A percentile compares a stretch with the other conserved stretches of the same genome.
Conservation (phyloP, 1,140 invertebrate genomes). For the Brachionus angularis region DNA sequence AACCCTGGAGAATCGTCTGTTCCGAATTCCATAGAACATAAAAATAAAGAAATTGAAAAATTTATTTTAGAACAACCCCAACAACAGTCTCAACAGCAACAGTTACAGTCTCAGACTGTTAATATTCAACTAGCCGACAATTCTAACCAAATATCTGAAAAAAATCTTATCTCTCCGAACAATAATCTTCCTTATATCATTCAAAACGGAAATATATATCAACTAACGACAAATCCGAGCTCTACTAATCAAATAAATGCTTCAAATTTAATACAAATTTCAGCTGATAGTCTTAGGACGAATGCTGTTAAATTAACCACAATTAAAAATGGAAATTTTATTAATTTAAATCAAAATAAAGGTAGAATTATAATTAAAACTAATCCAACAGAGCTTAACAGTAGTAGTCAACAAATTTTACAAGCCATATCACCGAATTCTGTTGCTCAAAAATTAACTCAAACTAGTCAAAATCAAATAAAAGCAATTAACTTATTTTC, state of each 20-base stretch:
- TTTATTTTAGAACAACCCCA: neutral
- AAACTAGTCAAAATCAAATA: constrained; percentile 3
- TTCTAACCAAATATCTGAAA: neutral
- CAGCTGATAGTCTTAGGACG: neutral
- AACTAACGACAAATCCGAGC: neutral
- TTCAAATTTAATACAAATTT: constrained; percentile 31
- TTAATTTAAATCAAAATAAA: constrained; percentile 20
- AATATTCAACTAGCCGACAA: neutral
- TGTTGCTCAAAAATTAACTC: neutral
- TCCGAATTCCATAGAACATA: neutral
- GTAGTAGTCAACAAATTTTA: constrained; percentile 13
- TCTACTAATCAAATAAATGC: constrained; percentile 12
- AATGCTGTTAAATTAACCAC: constrained; percentile 16
- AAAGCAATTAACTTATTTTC: neutral
- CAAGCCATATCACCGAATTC: constrained; percentile 15
- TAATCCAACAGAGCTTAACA: neutral
- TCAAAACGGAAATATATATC: constrained; percentile 37
- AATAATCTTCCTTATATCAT: constrained; percentile 20
- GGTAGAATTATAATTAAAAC: constrained; percentile 16
- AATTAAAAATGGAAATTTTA: constrained; percentile 3
- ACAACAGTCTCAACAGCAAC: neutral
- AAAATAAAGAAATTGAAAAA: neutral
- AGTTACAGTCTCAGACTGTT: neutral
- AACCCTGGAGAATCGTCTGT: neutral
- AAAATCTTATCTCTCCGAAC: neutral